Evolutionary conservation across 2,888 invertebrate genomes (phyloP), one percentile per base, ranked within the genome.

Genomic region (Hypena proboscidalis): DNA sequence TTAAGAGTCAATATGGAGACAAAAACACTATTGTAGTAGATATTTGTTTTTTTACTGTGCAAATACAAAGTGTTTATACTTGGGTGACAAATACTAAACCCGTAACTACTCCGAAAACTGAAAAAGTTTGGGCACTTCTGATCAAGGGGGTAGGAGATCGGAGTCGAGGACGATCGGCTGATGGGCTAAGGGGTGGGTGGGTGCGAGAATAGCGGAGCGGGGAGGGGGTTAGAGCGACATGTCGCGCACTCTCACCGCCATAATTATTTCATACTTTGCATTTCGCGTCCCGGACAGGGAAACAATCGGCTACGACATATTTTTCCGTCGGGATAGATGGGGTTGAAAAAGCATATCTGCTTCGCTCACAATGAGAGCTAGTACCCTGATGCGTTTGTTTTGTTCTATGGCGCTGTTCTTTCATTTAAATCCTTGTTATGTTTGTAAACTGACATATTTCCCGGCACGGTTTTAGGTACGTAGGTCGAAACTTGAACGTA

Each of bases 191-290:
- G 40, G 46, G n/a, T n/a, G n/a, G n/a, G n/a, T n/a, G n/a, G 33
- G 56, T 27, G 41, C 17, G 35, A 31, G 55, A 44, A 41, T 43
- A 47, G 48, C 31, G 35, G 23, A 43, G 56, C 36, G 60, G 56
- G 51, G 19, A 55, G 38, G 45, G 42, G 41, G 46, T 60, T 11
- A 15, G 42, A 52, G 19, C 56, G 56, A 74, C 70, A 73, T 77
- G 79, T 80, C 76, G 77, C 70, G 77, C 71, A 74, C 81, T 74
- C 75, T 74, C 76, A 64, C 74, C 74, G 74, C 76, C 78, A 83
- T 89, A 87, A 89, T 89, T 89, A 88, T 89, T 89, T 86, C 85
- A 85, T 87, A 83, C 84, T 83, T 80, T 78, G 79, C 79, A 77
- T 84, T 80, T 79, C 73, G 74, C 77, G 70, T 80, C 74, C 69